Base-by-base conservation (phyloP, 2,113 vertebrate species). In the Cromileptes altivelis region DNA sequence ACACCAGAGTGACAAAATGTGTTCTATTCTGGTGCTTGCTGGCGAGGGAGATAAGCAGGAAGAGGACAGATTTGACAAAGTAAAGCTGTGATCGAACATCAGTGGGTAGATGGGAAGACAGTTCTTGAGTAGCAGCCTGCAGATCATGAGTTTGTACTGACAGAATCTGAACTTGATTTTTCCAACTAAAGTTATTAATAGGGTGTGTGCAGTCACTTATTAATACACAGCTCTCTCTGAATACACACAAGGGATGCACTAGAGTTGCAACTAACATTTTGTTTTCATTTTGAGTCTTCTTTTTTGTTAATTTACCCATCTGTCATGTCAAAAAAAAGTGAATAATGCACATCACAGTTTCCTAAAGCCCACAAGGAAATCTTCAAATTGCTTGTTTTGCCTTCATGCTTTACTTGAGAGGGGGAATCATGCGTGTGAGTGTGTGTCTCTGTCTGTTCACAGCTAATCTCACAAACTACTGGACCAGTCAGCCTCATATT, bases 1-100 rank as follows among this genome's bases (percentile, higher is more conserved):
- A 82, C 45, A 55, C 45, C 18, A 33, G 61, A 75, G 61, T 67
- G 61, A 68, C 15, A 62, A 73, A 84, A 71, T 83, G 52, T 47
- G 52, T 78, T 81, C 70, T 84, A 70, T 81, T 84, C 76, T 72
- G 60, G 40, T 14, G 23, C 73, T 78, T 5, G 42, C 72, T 80
- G 85, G 70, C 62, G 9, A 25, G 1, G 57, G 45, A 86, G 78
- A 70, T 74, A 25, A 76, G 55, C 72, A 9, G 23, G 18, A 57
- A 60, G 37, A 61, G 56, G 77, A 80, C 25, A 57, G 60, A 85
- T 84, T 63, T 81, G 68, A 80, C 60, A 68, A 77, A 70, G 58
- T 49, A 63, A 86, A 72, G 70, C 85, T 80, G 57, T 6, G 62
- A 90, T 79, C 12, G 60, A 79, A 60, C 69, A 78, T 89, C 80